phyloP scores from a whole-genome alignment of 2,888 invertebrate genomes.

The Slavum lentiscoides region DNA sequence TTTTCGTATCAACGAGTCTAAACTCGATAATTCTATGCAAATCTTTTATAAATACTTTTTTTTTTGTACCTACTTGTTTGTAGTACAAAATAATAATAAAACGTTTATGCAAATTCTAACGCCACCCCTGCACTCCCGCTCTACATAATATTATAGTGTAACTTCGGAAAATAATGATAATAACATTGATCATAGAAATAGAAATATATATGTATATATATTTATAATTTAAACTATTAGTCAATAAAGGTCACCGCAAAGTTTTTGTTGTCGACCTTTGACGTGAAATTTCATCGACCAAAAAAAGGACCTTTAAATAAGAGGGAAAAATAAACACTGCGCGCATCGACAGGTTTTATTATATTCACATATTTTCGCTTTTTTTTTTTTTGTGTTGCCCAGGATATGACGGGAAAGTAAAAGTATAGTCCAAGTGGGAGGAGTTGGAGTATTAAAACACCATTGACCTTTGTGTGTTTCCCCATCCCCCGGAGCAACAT shows the following conservation, averaged over 20 bases:
- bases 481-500: slow-evolving; percentile 12
- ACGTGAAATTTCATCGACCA: slow-evolving; percentile 39
- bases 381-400: slow-evolving; percentile 11
- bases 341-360: slow-evolving; percentile 33
- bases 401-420: slow-evolving; percentile 19
- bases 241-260: slow-evolving; percentile 42
- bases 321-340: slow-evolving; percentile 47
- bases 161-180: slow-evolving; percentile 15
- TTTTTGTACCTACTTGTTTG: too few species aligned
- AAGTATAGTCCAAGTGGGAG: slow-evolving; percentile 37
- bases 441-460: slow-evolving; percentile 47
- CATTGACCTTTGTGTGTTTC: slow-evolving; percentile 45
- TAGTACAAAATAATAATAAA: too few species aligned
- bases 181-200: neutral
- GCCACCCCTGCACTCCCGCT: neutral
- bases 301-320: slow-evolving; percentile 47
- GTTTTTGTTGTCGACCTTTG: slow-evolving; percentile 45
- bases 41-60: too few species aligned
- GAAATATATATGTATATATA: too few species aligned
- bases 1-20: too few species aligned
- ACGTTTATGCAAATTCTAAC: too few species aligned
- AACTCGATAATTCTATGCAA: too few species aligned
- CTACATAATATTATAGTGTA: neutral
- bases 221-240: slow-evolving; percentile 19
- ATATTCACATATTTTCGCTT: slow-evolving; percentile 23